phyloP scores from a whole-genome alignment of 2,113 vertebrate species.

The Mesoclemmys tuberculata region DNA sequence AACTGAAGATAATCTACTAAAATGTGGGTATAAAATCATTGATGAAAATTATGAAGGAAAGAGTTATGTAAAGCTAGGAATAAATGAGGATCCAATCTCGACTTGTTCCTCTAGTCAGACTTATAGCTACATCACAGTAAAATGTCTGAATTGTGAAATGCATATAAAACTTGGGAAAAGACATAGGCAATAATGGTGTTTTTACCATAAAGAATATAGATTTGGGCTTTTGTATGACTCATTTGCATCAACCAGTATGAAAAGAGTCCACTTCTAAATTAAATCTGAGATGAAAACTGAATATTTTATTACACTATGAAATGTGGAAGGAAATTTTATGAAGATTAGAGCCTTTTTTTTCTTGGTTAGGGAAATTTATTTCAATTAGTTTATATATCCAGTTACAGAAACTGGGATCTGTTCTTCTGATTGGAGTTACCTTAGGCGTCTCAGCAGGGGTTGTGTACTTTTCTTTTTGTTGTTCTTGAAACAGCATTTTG shows the following conservation, averaged over 20 bases:
- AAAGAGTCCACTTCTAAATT: slow-evolving; percentile 35
- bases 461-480: slow-evolving; percentile 50
- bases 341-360: slow-evolving; percentile 8
- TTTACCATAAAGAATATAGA: slow-evolving; percentile 41
- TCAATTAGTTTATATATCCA: slow-evolving; percentile 45
- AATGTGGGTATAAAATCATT: not conserved
- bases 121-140: not conserved
- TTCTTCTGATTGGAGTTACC: slow-evolving; percentile 42
- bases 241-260: slow-evolving; percentile 37
- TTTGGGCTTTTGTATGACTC: slow-evolving; percentile 56
- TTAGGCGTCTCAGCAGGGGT: slow-evolving; percentile 30
- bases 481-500: slow-evolving; percentile 54
- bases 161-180: slow-evolving; percentile 34
- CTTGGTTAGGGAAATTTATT: slow-evolving; percentile 21
- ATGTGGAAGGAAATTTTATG: slow-evolving; percentile 21
- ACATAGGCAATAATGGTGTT: slow-evolving; percentile 22
- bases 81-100: not conserved
- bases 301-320: slow-evolving; percentile 45
- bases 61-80: slow-evolving; percentile 3
- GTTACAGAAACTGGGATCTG: slow-evolving; percentile 11
- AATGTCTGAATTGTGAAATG: slow-evolving; percentile 17
- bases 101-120: slow-evolving; percentile 20
- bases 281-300: slow-evolving; percentile 36
- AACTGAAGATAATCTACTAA: slow-evolving; percentile 3
- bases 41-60: slow-evolving; percentile 45